These are phyloP conservation scores for Parnassius mnemosyne DNA, from an alignment of 2,888 invertebrate species.

Conservation along the genomic window DNA sequence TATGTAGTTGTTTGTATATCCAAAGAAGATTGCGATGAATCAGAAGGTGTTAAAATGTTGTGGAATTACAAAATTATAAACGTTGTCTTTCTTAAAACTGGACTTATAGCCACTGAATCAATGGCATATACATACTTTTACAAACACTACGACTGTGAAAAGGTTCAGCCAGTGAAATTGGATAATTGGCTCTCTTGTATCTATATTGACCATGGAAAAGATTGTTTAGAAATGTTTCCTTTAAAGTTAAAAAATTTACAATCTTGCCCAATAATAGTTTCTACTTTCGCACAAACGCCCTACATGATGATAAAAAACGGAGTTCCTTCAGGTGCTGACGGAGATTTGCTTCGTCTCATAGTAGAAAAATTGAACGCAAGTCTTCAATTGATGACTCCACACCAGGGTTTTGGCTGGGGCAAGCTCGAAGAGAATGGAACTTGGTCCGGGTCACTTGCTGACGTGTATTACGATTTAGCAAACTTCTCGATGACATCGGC, in stretches of 20 bases:
- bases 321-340: constrained; percentile 54
- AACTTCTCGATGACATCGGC: constrained; percentile 67
- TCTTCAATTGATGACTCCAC: constrained; percentile 52
- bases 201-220: constrained; percentile 14
- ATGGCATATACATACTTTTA: constrained; percentile 54
- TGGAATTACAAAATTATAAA: constrained; percentile 59
- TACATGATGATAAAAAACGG: constrained; percentile 53
- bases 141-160: constrained; percentile 43
- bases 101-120: constrained; percentile 23
- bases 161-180: constrained; percentile 44
- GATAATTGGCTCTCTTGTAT: constrained; percentile 34
- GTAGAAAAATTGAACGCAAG: constrained; percentile 53
- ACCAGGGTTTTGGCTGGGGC: constrained; percentile 58
- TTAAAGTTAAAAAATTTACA: constrained; percentile 53
- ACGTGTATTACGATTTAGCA: constrained; percentile 55
- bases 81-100: constrained; percentile 50
- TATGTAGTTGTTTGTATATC: constrained; percentile 59
- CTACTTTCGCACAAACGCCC: constrained; percentile 57
- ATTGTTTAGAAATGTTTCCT: constrained; percentile 43
- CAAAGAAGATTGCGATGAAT: constrained; percentile 49
- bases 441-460: constrained; percentile 65
- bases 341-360: constrained; percentile 53
- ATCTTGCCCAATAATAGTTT: constrained; percentile 52
- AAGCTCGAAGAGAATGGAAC: constrained; percentile 46
- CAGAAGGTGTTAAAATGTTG: constrained; percentile 43